phyloP scores from a whole-genome alignment of 1,140 invertebrate species.

The Stegodyphus dumicola region DNA sequence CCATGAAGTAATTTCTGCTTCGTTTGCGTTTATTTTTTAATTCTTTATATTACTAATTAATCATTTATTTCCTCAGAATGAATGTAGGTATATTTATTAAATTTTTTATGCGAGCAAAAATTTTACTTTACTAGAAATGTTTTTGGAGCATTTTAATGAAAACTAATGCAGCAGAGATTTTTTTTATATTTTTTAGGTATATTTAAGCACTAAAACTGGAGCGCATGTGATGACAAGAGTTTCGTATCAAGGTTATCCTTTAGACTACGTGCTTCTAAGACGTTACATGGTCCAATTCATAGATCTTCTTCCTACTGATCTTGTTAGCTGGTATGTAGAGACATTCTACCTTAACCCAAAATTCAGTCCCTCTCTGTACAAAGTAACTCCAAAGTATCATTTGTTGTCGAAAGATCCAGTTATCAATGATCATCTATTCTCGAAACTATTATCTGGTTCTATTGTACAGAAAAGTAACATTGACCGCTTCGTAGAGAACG shows the following conservation, averaged over 20 bases:
- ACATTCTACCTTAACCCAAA: not conserved
- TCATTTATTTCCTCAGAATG: too few relatives aligned
- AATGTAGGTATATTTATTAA: too few relatives aligned
- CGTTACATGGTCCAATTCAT: not conserved
- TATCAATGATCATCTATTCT: conserved; percentile 65
- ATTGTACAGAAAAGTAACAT: conserved; percentile 69
- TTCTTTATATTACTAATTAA: too few relatives aligned
- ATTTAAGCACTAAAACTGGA: not conserved
- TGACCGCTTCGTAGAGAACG: conserved; percentile 65
- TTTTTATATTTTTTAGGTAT: not conserved
- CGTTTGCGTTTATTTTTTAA: too few relatives aligned
- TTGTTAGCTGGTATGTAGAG: not conserved
- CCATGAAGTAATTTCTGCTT: too few relatives aligned
- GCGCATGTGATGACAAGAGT: not conserved
- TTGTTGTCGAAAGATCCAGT: conserved; percentile 66
- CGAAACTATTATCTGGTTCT: conserved; percentile 69
- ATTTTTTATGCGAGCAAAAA: too few relatives aligned
- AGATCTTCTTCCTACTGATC: not conserved
- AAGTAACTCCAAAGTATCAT: not conserved
- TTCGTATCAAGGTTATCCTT: not conserved
- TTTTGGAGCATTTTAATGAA: too few relatives aligned
- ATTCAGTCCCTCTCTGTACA: not conserved
- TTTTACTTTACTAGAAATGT: too few relatives aligned
- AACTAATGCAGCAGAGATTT: not conserved
- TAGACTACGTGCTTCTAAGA: not conserved